Conservation (phyloP, 2,113 vertebrate species). For the Petroica traversi region DNA sequence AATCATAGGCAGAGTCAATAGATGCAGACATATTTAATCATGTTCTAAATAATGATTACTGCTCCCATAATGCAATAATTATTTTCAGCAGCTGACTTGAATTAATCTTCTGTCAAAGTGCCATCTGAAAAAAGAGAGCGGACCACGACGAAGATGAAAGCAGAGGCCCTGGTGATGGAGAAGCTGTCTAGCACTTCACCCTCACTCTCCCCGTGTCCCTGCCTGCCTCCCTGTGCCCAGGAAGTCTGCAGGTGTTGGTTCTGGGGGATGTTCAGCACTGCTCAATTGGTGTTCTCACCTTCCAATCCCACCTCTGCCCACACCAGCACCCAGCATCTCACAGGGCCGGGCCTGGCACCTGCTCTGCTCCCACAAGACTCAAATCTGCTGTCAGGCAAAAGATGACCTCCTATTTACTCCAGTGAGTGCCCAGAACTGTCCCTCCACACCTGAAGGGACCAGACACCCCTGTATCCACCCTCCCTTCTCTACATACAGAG, state of each 20-base stretch:
- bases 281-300: rapidly evolving
- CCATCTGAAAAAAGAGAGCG: conserved; percentile 71
- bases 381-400: neutral
- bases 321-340: rapidly evolving
- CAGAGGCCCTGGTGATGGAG: neutral
- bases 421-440: no score
- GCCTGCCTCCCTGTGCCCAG: neutral
- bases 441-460: neutral
- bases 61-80: conserved; percentile 95
- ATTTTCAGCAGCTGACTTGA: conserved; percentile 94
- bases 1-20: conserved; percentile 97
- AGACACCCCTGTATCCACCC: neutral
- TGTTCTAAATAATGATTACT: conserved; percentile 98
- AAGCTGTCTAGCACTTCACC: neutral
- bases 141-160: conserved; percentile 51
- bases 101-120: conserved; percentile 91
- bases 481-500: neutral
- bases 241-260: neutral
- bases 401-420: neutral
- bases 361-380: neutral
- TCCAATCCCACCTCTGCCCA: no score
- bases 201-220: neutral
- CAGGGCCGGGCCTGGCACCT: rapidly evolving
- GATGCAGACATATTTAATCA: conserved; percentile 98
- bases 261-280: neutral